These are phyloP conservation scores for Leuctra nigra DNA, from an alignment of 2,888 invertebrate species.

Conservation along the genomic window DNA sequence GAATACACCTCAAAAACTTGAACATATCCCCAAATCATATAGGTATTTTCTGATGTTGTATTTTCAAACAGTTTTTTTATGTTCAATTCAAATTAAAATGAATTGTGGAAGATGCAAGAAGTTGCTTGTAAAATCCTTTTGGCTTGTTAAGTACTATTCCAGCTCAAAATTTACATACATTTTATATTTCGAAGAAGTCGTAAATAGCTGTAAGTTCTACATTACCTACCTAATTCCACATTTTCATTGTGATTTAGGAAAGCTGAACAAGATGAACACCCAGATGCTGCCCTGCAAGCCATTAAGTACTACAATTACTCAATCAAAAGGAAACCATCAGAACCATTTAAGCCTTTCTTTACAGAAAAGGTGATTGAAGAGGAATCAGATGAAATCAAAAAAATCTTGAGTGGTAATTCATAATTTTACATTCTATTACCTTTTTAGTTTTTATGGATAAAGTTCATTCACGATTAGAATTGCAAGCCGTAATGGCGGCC, in stretches of 20 bases:
- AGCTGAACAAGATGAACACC: constrained; percentile 83
- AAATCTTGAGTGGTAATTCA: constrained; percentile 64
- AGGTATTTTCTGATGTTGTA: too few species aligned
- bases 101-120: too few species aligned
- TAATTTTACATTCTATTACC: too few species aligned
- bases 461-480: too few species aligned
- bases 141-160: too few species aligned
- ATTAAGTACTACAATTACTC: constrained; percentile 86
- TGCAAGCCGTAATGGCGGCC: too few species aligned
- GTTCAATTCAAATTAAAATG: constrained; percentile 1
- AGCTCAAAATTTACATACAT: neutral
- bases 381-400: constrained; percentile 75
- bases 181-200: neutral
- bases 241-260: constrained; percentile 39
- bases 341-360: constrained; percentile 72
- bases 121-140: too few species aligned
- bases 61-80: neutral
- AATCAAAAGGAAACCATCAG: constrained; percentile 66
- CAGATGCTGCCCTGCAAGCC: constrained; percentile 83
- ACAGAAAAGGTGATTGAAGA: constrained; percentile 74
- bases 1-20: too few species aligned
- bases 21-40: too few species aligned
- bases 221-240: neutral
- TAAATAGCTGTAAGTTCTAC: too few species aligned
- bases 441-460: too few species aligned